Base-by-base conservation (phyloP, 2,888 invertebrate species). In the Phengaris alcon region DNA sequence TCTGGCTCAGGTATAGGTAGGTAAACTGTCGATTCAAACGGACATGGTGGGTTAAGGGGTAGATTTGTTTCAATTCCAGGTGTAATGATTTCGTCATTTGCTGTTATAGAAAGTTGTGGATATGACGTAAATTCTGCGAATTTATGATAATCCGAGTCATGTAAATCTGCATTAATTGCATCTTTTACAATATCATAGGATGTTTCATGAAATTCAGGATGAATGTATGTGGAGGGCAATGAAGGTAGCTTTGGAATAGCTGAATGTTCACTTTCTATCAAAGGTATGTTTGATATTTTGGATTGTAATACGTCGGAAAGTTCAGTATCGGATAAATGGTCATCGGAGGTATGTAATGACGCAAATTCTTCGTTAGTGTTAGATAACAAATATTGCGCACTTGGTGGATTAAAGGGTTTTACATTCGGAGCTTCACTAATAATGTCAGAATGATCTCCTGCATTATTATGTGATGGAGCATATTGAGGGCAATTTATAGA, bases 401-500 rank as follows among this genome's bases (percentile, higher is more conserved):
- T 72, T 79, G 77, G 76, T 59, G 82, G 83, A 74, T 77, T 22
- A 12, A 80, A 75, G 15, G 81, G 80, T 59, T 80, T 76, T 8
- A 77, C 48, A 74, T 74, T 12, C 12, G 78, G 77, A 15, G 72
- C 54, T 70, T 78, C 75, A n/a, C 74, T 75, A 7, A 77, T 73
- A 22, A 74, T 22, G 6, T 73, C 22, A 55, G 75, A 64, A 12
- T 75, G 44, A 59, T 74, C 68, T 73, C 68, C 73, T 13, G 64
- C 55, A n/a, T 59, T 35, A 64, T 44, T 22, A 35, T 64, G 13
- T 12, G 64, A 44, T 64, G 64, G 13, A 35, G 35, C 35, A 35
- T 35, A 35, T 35, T 64, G 35, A 44, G 13, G 35, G 13, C 59
- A 59, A 10, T 35, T 5, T 64, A 64, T 64, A 44, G 64, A 35